Conservation (phyloP, 2,797 vertebrate species). For the Cossypha caffra region DNA sequence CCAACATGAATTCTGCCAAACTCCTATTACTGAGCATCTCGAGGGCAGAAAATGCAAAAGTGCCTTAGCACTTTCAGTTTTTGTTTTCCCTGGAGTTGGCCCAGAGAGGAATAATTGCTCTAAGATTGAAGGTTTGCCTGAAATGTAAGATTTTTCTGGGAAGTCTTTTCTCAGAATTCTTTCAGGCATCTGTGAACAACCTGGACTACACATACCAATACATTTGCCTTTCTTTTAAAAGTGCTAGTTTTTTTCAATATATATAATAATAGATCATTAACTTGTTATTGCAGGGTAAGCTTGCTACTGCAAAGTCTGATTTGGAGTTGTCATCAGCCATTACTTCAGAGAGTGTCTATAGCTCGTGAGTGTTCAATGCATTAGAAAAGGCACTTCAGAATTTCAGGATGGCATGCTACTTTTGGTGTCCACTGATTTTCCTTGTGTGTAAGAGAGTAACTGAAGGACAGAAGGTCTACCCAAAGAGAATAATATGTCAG, state of each 20-base stretch:
- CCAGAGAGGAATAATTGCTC: not conserved
- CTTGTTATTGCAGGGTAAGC: not conserved
- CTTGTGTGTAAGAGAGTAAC: not conserved
- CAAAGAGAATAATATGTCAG: not conserved
- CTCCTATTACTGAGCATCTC: not conserved
- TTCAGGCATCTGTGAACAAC: not conserved
- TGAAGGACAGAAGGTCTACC: not conserved
- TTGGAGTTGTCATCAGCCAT: not conserved
- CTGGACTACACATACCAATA: fast-evolving
- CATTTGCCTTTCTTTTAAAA: not conserved
- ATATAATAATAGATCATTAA: not conserved
- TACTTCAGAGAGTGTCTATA: not conserved
- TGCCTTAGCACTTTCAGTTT: fast-evolving
- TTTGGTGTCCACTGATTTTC: not conserved
- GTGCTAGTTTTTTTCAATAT: fast-evolving
- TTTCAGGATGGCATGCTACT: not conserved
- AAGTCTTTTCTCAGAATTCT: not conserved
- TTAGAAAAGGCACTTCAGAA: not conserved
- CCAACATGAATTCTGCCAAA: not conserved
- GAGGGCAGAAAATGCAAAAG: not conserved
- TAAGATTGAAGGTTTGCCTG: not conserved
- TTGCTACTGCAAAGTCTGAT: not conserved
- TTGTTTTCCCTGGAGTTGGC: not conserved
- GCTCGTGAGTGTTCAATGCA: not conserved
- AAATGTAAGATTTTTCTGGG: not conserved